A percentile compares a stretch with the other conserved stretches of the same genome.
Evolutionary conservation across 37 sponge, comb jelly and placozoan genomes (phyloP).

Genomic region (Amphimedon queenslandica): DNA sequence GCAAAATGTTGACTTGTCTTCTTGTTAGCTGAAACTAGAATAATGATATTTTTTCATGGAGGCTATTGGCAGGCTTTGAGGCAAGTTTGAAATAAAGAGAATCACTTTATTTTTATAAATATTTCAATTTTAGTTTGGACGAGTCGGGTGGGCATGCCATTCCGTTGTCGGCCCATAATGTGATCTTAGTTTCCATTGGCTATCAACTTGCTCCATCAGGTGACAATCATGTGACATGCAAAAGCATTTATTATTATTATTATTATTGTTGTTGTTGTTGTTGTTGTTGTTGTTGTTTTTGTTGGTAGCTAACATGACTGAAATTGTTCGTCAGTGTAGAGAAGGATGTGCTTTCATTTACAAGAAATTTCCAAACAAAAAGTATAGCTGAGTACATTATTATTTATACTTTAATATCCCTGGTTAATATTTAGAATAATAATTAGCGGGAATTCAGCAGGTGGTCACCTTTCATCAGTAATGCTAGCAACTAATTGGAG

Average conservation of each 20-base stretch:
- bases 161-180: not conserved
- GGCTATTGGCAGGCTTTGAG: conserved; percentile 63
- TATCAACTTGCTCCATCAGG: conserved; percentile 53
- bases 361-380: conserved; percentile 10
- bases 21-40: not conserved
- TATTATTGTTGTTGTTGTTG: not conserved
- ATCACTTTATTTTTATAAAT: conserved; percentile 3
- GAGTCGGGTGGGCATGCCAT: conserved; percentile 6
- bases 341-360: conserved; percentile 15
- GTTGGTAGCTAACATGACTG: conserved; percentile 41
- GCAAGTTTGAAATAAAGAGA: conserved; percentile 17
- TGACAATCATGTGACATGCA: not conserved
- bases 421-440: not conserved
- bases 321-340: conserved; percentile 45
- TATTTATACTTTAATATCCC: not conserved
- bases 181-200: conserved; percentile 21
- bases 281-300: too few species aligned
- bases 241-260: not conserved
- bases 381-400: not conserved
- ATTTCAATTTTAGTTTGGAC: not conserved
- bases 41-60: conserved; percentile 64
- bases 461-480: conserved; percentile 3
- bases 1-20: not conserved
- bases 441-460: conserved; percentile 6
- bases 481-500: not conserved